Percentiles rank a stretch among this genome's conserved stretches.
Conservation (phyloP, 2,888 invertebrate genomes). For the Quadriops clusia region DNA sequence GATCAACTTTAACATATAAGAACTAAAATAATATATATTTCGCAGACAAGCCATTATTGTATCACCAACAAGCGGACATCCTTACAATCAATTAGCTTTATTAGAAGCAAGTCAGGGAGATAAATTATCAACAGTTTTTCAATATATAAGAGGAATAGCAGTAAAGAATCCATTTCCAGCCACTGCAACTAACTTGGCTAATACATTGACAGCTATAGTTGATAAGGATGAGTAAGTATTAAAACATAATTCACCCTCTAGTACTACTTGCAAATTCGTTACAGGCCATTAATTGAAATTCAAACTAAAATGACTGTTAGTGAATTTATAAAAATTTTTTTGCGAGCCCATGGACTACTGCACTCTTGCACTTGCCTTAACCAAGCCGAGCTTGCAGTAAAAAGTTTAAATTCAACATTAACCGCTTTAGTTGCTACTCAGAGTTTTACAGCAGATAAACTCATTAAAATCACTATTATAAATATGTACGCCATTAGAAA, state of each 20-base stretch:
- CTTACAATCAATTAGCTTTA: slow-evolving; percentile 79
- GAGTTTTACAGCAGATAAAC: slow-evolving; percentile 60
- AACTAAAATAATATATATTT: slow-evolving; percentile 6
- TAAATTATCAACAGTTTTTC: slow-evolving; percentile 71
- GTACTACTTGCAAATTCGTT: slow-evolving; percentile 14
- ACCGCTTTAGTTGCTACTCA: slow-evolving; percentile 68
- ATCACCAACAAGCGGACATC: slow-evolving; percentile 70
- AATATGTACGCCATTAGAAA: slow-evolving; percentile 61
- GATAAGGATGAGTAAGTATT: slow-evolving; percentile 36
- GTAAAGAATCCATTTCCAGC: slow-evolving; percentile 79
- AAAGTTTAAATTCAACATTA: slow-evolving; percentile 55
- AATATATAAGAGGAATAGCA: slow-evolving; percentile 72
- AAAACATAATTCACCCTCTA: slow-evolving; percentile 11
- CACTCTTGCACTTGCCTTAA: slow-evolving; percentile 44
- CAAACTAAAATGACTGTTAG: slow-evolving; percentile 48
- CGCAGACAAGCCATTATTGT: slow-evolving; percentile 58
- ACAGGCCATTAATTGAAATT: slow-evolving; percentile 36
- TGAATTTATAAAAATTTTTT: slow-evolving; percentile 47
- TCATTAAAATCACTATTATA: slow-evolving; percentile 66
- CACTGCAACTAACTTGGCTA: slow-evolving; percentile 66
- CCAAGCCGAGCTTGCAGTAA: slow-evolving; percentile 49
- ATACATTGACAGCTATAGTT: slow-evolving; percentile 50
- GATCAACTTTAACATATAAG: slow-evolving; percentile 4
- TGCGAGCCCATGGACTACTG: slow-evolving; percentile 50
- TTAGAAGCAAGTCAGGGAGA: slow-evolving; percentile 71